Conservation (phyloP, 2,797 vertebrate genomes). For the Phataginus tetradactyla region DNA sequence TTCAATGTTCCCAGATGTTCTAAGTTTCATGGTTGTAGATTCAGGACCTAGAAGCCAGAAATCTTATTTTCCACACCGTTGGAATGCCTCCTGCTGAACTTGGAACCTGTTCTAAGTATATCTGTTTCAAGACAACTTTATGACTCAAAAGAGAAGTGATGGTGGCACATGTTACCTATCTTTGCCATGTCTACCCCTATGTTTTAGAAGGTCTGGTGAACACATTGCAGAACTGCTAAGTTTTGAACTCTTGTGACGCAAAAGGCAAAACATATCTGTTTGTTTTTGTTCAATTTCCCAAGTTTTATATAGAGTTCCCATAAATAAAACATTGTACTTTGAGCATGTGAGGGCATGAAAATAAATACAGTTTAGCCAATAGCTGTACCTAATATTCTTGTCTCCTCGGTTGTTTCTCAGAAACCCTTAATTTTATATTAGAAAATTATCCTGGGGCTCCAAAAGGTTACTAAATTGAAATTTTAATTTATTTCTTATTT, state of each 20-base stretch:
- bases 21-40: not conserved
- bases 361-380: slow-evolving; percentile 46
- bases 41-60: slow-evolving; percentile 9
- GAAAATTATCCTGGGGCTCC: slow-evolving; percentile 34
- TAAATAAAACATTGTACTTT: slow-evolving; percentile 75
- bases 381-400: not conserved
- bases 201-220: not conserved
- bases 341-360: slow-evolving; percentile 66
- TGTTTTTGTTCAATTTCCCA: slow-evolving; percentile 77
- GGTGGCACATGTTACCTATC: accelerated
- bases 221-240: not conserved
- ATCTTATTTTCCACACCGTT: not conserved
- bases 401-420: slow-evolving; percentile 30
- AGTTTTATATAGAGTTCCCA: slow-evolving; percentile 80
- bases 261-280: slow-evolving; percentile 65
- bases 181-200: not conserved
- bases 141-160: not conserved
- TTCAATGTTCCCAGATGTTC: slow-evolving; percentile 26
- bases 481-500: slow-evolving; percentile 24
- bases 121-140: not conserved
- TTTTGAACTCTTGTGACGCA: slow-evolving; percentile 45
- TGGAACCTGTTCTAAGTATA: accelerated
- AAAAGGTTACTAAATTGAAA: not conserved
- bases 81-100: not conserved
- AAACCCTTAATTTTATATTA: slow-evolving; percentile 32